Evolutionary conservation across 2,113 vertebrate species (phyloP).

Genomic region (Anhinga anhinga): DNA sequence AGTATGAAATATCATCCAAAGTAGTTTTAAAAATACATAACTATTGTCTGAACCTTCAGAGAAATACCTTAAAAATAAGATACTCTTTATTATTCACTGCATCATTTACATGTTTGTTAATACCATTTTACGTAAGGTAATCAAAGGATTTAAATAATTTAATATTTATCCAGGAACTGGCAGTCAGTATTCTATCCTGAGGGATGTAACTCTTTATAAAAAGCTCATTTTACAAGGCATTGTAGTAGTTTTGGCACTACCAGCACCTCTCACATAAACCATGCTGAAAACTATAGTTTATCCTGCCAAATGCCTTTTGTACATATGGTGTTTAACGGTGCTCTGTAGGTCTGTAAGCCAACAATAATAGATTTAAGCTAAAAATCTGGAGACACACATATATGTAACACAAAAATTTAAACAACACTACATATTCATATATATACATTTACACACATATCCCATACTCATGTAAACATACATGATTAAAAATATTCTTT

Average conservation of each 20-base stretch:
- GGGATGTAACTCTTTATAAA: background rate
- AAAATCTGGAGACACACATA: background rate
- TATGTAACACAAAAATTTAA: background rate
- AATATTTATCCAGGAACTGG: slow-evolving; percentile 21
- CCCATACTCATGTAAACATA: background rate
- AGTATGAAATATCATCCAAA: background rate
- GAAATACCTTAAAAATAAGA: background rate
- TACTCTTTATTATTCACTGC: background rate
- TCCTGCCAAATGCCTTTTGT: slow-evolving; percentile 39
- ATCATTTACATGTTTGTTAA: background rate
- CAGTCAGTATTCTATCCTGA: slow-evolving; percentile 14
- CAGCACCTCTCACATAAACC: slow-evolving; percentile 32
- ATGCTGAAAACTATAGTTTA: slow-evolving; percentile 1
- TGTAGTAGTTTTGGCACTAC: slow-evolving; percentile 49
- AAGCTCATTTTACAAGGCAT: slow-evolving; percentile 30
- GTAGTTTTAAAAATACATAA: background rate
- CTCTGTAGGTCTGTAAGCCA: slow-evolving; percentile 11
- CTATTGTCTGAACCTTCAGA: background rate
- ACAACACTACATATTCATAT: background rate
- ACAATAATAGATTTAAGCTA: slow-evolving; percentile 18
- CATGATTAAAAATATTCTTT: background rate
- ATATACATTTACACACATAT: background rate
- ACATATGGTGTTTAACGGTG: slow-evolving; percentile 13
- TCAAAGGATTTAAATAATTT: slow-evolving; percentile 27
- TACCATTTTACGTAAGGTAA: background rate